phyloP scores from a whole-genome alignment of 2,888 invertebrate genomes.

The Sminthurinus aureus region DNA sequence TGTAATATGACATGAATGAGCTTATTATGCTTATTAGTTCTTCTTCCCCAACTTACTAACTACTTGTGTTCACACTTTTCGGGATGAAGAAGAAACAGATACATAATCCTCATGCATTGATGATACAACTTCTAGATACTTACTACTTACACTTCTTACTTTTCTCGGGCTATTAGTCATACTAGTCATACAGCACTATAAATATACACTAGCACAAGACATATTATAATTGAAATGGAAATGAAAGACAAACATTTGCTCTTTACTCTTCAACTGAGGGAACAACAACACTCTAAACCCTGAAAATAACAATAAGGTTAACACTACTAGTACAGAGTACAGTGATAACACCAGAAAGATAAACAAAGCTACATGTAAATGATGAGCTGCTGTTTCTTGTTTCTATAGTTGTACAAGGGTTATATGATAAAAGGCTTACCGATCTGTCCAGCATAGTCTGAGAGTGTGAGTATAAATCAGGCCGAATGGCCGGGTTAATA shows the following conservation, averaged over 20 bases:
- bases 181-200: too few species aligned
- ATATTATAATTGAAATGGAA: too few species aligned
- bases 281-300: too few species aligned
- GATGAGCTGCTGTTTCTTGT: neutral
- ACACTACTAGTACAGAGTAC: too few species aligned
- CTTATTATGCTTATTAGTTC: constrained; percentile 29
- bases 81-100: constrained; percentile 9
- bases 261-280: too few species aligned
- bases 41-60: neutral
- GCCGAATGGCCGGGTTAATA: constrained; percentile 59
- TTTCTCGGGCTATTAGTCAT: too few species aligned
- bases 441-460: constrained; percentile 56
- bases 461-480: constrained; percentile 57
- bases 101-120: neutral
- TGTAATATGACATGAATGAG: constrained; percentile 18
- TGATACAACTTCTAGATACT: neutral
- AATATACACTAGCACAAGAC: too few species aligned
- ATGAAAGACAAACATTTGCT: too few species aligned
- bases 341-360: too few species aligned
- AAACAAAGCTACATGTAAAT: neutral
- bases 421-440: constrained; percentile 48
- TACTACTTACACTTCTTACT: neutral
- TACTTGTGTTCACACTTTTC: neutral
- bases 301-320: neutral
- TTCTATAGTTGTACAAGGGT: neutral